Base-by-base conservation (phyloP, 2,888 invertebrate genomes). In the Hybos culiciformis region DNA sequence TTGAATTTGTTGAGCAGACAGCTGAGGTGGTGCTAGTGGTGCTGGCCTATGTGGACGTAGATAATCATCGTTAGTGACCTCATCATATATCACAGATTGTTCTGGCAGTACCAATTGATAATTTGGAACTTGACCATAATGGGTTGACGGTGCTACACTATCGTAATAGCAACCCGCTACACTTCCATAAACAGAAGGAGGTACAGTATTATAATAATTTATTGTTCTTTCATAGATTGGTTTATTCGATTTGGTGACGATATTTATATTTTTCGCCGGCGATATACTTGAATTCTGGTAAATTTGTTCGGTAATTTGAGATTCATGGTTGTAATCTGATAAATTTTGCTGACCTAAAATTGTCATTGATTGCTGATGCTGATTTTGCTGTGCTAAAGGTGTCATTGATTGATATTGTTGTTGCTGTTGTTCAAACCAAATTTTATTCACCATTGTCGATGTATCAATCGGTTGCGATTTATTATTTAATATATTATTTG, bases 41-140 rank as follows among this genome's bases (percentile, higher is more conserved):
- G 77, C 77, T 4, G 76, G 77, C 1, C 77, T 65, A 54, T 74
- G 75, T 4, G 77, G 77, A 1, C 75, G 60, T n/a, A 66, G 51
- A 44, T 62, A 61, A 36, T 67, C 66, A 31, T 67, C 66, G 17
- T 54, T 40, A 1, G 66, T 54, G 1, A 67, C 67, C 49, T 67
- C 67, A 46, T 67, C 67, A 47, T 67, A 67, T 48, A 66, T 57
- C 37, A 55, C 59, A 46, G 55, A 46, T 44, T 40, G 52, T n/a
- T n/a, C n/a, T n/a, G n/a, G 29, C 6, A 47, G 37, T 12, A 44
- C 48, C 19, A 47, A 46, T 17, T 41, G 38, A 31, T 43, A 46
- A 5, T 53, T 55, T 17, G 65, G 63, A 46, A 64, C 54, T 50
- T 60, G 61, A 3, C 63, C 64, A 34, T 66, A 65, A 44, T 60